Evolutionary conservation across 2,888 invertebrate genomes (phyloP), one percentile per base, ranked within the genome.

Genomic region (Eupithecia subfuscata): DNA sequence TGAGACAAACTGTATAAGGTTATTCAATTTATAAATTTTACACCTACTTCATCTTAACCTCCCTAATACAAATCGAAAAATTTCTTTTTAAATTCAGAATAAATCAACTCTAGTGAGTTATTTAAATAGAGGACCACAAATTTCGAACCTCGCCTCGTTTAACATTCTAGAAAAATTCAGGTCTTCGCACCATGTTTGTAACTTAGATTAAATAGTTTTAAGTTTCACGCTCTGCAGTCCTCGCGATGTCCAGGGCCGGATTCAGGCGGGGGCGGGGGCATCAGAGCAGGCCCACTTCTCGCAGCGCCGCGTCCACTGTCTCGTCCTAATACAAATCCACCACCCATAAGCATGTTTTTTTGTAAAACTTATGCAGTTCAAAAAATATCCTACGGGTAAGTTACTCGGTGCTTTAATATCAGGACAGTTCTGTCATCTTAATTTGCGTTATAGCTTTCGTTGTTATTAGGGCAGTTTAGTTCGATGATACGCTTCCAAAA

Each of bases 281-380:
- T 92, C 97, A 98, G 92, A 98, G 97, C 90, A 98, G 97, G 92
- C 98, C 98, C 96, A 98, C 98, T 95, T 98, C 98, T 92, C 97
- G 97, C 91, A 98, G 97, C 91, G 98, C 98, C 90, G 97, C 97
- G 95, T 98, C 98, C 95, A 98, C 97, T 89, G 98, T 98, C 96
- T 98, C 98, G 95, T 98, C 98, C 98, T 94, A 92, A 84, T 81
- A 87, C 84, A 86, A 87, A 82, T 75, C 80, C 82, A 80, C 82
- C 83, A 86, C 84, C 83, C 86, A 82, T 88, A 83, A 87, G 82
- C 85, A 87, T 84, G 70, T 76, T 60, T 75, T 73, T 78, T 77
- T 75, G 75, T 71, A 67, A 69, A 78, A 81, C 75, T 60, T 34
- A 8, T 48, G 70, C 71, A 69, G 60, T 73, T 64, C 68, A 68